A percentile compares a stretch with the other conserved stretches of the same genome.
Evolutionary conservation across 2,888 invertebrate genomes (phyloP).

Genomic region (Baronia brevicornis): DNA sequence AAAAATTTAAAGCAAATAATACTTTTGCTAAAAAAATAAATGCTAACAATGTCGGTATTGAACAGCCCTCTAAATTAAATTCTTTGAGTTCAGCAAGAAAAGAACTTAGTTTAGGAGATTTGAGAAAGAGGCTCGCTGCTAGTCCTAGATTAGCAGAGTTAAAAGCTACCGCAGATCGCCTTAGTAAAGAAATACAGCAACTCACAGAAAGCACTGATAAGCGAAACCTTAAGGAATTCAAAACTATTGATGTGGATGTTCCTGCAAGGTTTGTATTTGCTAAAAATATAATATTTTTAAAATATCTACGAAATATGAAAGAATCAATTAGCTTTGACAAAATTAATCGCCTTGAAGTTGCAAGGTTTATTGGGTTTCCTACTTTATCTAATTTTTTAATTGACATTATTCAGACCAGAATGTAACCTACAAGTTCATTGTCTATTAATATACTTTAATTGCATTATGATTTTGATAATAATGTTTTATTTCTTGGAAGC

Average conservation of each 20-base stretch:
- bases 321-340: too few relatives aligned
- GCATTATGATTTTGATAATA: too few relatives aligned
- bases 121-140: constrained; percentile 79
- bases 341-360: too few relatives aligned
- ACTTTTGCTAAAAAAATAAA: constrained; percentile 52
- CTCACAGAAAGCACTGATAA: constrained; percentile 69
- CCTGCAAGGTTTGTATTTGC: constrained; percentile 77
- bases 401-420: too few relatives aligned
- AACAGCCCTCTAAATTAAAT: constrained; percentile 40
- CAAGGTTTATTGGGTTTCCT: too few relatives aligned
- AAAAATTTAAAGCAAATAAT: constrained; percentile 14
- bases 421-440: too few relatives aligned
- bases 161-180: constrained; percentile 79
- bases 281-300: not conserved
- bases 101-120: constrained; percentile 81
- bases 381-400: too few relatives aligned
- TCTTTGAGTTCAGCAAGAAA: constrained; percentile 66
- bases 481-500: too few relatives aligned
- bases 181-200: constrained; percentile 79
- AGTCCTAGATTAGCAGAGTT: constrained; percentile 83
- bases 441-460: too few relatives aligned
- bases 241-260: constrained; percentile 85
- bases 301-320: too few relatives aligned
- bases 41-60: constrained; percentile 33
- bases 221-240: constrained; percentile 79